Evolutionary conservation across 1,140 invertebrate genomes (phyloP), one percentile per base, ranked within the genome.

Genomic region (Physella acuta): DNA sequence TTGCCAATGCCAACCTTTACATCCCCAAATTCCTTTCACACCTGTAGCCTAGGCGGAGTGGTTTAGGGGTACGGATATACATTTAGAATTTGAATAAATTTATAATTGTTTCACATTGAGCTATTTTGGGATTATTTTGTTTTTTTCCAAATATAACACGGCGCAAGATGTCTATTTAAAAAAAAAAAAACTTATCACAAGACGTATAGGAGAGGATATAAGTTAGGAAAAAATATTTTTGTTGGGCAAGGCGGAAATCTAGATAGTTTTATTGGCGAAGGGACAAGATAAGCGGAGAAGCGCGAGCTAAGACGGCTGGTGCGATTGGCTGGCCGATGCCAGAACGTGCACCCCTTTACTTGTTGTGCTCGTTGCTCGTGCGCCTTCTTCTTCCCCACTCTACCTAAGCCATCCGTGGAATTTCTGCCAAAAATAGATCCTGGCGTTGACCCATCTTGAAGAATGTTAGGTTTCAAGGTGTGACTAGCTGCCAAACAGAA

Each of bases 371-470:
- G 14, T 4, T 34, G 5, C 26, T 28, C 51, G 30, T 51, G 16
- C 26, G 17, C 26, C 20, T 24, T 8, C 49, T 51, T 31, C 51
- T 53, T 52, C 24, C 20, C 64, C 31, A 49, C 53, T 28, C 33
- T 56, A 66, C 64, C 64, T 37, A 56, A 56, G 64, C 64, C 64
- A 66, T 66, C 64, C 64, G 52, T 66, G 52, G 64, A 66, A 66
- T 66, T 66, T 66, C 34, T 37, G 64, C 64, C 49, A 52, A 66
- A 65, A 56, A 66, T 66, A 66, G 53, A 55, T 66, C 24, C 52
- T 66, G 64, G 52, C 64, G 44, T 55, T 56, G 52, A 56, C 52
- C 52, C 64, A 66, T 66, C 64, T 66, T 66, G 52, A 56, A 66
- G 64, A 66, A 66, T 66, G 64, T 56, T 66, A 33, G 52, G 53